A percentile compares a stretch with the other conserved stretches of the same genome.
Evolutionary conservation across 2,888 invertebrate species (phyloP).

Genomic region (Diarsia mendica): DNA sequence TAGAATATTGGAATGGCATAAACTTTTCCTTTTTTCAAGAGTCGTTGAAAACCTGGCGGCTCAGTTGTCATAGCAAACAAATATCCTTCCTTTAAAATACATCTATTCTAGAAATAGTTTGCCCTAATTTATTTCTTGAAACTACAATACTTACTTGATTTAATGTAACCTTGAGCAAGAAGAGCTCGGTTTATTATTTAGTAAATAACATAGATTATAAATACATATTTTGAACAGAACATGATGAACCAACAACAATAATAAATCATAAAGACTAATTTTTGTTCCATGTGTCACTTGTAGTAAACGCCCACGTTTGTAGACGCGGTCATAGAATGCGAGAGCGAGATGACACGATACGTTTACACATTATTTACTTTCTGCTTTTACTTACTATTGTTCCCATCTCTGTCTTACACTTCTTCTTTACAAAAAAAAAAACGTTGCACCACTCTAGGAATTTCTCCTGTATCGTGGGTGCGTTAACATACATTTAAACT

Average conservation of each 20-base stretch:
- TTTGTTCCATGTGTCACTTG: slow-evolving; percentile 17
- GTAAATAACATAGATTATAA: slow-evolving; percentile 27
- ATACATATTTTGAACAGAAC: slow-evolving; percentile 8
- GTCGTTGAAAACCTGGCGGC: too few relatives aligned
- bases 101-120: slow-evolving; percentile 17
- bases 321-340: slow-evolving; percentile 3
- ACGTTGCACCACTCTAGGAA: too few relatives aligned
- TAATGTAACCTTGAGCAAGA: slow-evolving; percentile 30
- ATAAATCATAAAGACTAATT: slow-evolving; percentile 22
- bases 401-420: not conserved
- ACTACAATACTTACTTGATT: slow-evolving; percentile 31
- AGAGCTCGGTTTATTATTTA: slow-evolving; percentile 14
- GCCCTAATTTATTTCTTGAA: slow-evolving; percentile 11
- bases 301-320: slow-evolving; percentile 2
- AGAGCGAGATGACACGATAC: not conserved
- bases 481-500: too few relatives aligned
- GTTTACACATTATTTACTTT: too few relatives aligned
- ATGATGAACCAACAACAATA: slow-evolving; percentile 29
- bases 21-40: not conserved
- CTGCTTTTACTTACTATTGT: not conserved
- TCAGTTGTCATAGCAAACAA: not conserved
- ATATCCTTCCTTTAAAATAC: not conserved
- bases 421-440: not conserved
- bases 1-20: not conserved
- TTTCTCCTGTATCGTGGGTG: too few relatives aligned